Conservation (phyloP, 2,113 vertebrate species). For the Arenaria interpres region DNA sequence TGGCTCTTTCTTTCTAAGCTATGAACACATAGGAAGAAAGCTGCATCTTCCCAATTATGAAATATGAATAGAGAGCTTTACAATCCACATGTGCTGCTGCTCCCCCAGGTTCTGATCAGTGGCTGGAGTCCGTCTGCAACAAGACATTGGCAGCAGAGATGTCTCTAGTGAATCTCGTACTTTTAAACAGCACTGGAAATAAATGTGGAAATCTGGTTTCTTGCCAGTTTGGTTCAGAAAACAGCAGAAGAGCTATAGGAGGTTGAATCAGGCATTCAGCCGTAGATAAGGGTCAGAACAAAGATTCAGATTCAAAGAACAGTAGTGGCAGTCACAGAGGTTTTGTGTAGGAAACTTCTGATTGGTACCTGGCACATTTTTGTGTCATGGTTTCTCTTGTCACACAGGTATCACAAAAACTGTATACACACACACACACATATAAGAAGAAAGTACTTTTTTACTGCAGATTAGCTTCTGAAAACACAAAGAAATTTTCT, state of each 20-base stretch:
- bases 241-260: neutral
- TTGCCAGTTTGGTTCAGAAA: neutral
- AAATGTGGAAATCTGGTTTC: neutral
- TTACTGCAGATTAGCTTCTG: neutral
- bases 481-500: neutral
- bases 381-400: neutral
- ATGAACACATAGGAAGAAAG: neutral
- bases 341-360: neutral
- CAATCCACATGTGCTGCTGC: neutral
- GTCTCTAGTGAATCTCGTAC: neutral
- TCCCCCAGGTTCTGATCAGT: neutral
- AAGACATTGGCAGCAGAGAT: neutral
- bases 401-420: neutral
- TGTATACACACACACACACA: accelerated
- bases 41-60: neutral
- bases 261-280: neutral
- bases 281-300: neutral
- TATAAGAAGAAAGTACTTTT: neutral
- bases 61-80: neutral
- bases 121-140: neutral
- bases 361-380: neutral
- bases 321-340: neutral
- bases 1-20: neutral
- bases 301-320: neutral
- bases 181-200: neutral